Percentiles rank a stretch among this genome's conserved stretches.
phyloP scores from a whole-genome alignment of 2,888 invertebrate species.

The Caenorhabditis sp. region DNA sequence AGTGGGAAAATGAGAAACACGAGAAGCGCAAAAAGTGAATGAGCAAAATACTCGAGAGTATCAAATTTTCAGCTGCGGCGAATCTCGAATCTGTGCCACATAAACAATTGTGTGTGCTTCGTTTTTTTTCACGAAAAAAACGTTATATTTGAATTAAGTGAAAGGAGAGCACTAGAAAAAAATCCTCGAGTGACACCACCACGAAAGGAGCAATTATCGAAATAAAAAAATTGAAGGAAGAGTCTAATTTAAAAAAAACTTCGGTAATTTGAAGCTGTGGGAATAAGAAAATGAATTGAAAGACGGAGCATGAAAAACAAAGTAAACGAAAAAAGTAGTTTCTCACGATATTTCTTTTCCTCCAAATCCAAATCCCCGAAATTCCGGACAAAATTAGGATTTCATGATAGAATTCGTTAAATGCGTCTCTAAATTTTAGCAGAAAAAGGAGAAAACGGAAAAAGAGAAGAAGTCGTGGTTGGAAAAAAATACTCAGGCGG shows the following conservation, averaged over 20 bases:
- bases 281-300: slow-evolving; percentile 18
- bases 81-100: slow-evolving; percentile 51
- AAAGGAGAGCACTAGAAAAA: slow-evolving; percentile 11
- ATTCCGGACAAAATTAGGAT: background rate
- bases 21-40: slow-evolving; percentile 24
- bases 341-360: slow-evolving; percentile 48
- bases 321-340: slow-evolving; percentile 11
- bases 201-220: background rate
- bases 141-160: slow-evolving; percentile 49
- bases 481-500: slow-evolving; percentile 5
- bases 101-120: slow-evolving; percentile 39
- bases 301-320: slow-evolving; percentile 2
- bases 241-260: background rate
- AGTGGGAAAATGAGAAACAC: background rate
- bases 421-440: background rate
- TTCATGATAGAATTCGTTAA: slow-evolving; percentile 48
- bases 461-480: background rate
- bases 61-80: slow-evolving; percentile 47
- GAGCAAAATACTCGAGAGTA: slow-evolving; percentile 59
- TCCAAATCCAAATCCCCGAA: background rate
- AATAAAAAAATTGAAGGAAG: slow-evolving; percentile 16
- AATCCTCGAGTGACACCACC: slow-evolving; percentile 26
- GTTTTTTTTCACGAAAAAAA: slow-evolving; percentile 27
- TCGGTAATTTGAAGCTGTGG: background rate
- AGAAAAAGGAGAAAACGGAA: slow-evolving; percentile 4